Percentiles rank a stretch among this genome's conserved stretches.
These are phyloP conservation scores for Heliornis fulica DNA, from an alignment of 2,113 vertebrate genomes.

Conservation along the genomic window DNA sequence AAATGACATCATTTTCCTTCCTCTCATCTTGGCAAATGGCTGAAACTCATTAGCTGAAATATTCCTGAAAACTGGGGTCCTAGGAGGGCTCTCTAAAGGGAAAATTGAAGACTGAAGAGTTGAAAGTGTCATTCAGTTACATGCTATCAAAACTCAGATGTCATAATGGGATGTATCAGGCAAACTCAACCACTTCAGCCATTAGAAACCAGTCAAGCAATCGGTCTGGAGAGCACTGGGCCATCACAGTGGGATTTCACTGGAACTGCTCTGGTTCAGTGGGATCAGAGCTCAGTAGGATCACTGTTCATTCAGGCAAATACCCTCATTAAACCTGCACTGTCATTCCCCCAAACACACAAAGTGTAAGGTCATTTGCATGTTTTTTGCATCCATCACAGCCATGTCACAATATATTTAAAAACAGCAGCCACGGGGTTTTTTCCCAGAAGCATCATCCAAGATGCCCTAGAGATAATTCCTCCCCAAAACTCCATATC, in stretches of 20 bases:
- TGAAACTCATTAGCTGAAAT: background rate
- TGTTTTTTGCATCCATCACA: background rate
- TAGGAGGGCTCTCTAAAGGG: background rate
- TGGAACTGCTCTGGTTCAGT: background rate
- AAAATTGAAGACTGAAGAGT: background rate
- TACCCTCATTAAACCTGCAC: background rate
- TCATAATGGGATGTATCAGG: background rate
- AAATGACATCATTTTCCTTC: background rate
- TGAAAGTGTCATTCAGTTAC: background rate
- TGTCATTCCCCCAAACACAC: background rate
- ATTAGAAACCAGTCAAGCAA: background rate
- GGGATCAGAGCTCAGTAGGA: background rate
- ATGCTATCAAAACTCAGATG: background rate
- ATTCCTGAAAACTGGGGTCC: background rate
- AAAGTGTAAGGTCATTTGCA: background rate
- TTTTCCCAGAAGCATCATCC: background rate
- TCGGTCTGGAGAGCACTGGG: background rate
- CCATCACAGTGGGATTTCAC: fast-evolving
- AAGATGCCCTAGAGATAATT: background rate
- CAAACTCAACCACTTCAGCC: background rate
- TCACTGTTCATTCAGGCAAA: background rate
- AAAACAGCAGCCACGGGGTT: background rate
- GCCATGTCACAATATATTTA: background rate
- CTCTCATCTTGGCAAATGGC: background rate
- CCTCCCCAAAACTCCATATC: background rate